Conservation (phyloP, 2,113 vertebrate species). For the Nettapus auritus region DNA sequence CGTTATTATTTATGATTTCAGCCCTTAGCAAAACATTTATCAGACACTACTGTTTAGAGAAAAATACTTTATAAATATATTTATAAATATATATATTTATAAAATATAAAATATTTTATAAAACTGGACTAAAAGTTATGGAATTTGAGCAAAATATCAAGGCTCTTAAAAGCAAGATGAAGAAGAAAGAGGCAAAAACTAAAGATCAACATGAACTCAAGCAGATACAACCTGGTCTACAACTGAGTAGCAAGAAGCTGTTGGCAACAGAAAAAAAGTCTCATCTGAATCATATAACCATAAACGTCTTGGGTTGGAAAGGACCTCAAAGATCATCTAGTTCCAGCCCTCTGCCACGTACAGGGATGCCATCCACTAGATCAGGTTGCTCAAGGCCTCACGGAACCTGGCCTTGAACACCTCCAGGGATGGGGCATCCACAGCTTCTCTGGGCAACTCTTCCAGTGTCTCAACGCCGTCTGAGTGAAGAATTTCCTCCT, state of each 20-base stretch:
- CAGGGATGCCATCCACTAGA: too few species aligned
- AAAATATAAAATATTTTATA: not conserved
- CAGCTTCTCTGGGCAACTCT: too few species aligned
- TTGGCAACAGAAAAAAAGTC: not conserved
- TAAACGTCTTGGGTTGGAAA: too few species aligned
- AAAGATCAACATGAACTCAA: not conserved
- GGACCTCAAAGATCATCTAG: too few species aligned
- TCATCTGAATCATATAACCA: not conserved
- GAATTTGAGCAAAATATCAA: not conserved
- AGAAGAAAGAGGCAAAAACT: not conserved
- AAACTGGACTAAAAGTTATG: not conserved
- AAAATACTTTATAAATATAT: too few species aligned
- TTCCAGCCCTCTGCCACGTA: too few species aligned
- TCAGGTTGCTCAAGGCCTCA: too few species aligned
- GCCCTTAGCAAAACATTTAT: not conserved
- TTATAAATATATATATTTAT: too few species aligned
- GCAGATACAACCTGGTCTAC: not conserved
- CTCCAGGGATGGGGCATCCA: too few species aligned
- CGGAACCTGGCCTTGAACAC: too few species aligned
- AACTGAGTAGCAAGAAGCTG: not conserved
- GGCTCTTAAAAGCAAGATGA: not conserved
- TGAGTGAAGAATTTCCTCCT: too few species aligned
- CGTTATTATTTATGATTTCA: not conserved
- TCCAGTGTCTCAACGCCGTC: too few species aligned
- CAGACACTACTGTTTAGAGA: not conserved